phyloP scores from a whole-genome alignment of 2,797 vertebrate species.

The Podarcis siculus region DNA sequence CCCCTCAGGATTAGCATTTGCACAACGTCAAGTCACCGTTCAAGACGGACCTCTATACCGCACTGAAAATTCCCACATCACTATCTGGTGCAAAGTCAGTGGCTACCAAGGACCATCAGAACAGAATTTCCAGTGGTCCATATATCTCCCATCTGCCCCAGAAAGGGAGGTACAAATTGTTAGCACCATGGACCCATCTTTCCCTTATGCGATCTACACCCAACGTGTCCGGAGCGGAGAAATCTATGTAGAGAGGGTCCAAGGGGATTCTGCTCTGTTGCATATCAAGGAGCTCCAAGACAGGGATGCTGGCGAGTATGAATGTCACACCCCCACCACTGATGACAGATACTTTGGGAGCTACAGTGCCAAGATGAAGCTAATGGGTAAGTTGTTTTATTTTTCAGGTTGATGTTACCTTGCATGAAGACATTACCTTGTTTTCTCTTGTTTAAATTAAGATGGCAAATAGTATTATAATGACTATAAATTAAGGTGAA shows the following conservation, averaged over 20 bases:
- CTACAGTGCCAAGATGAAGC: constrained; percentile 81
- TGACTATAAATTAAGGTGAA: background rate
- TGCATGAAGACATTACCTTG: background rate
- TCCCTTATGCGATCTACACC: constrained; percentile 75
- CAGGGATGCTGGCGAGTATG: constrained; percentile 73
- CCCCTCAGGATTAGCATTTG: constrained; percentile 67
- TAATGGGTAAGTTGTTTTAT: constrained; percentile 74
- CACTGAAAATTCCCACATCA: constrained; percentile 78
- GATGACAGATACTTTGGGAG: constrained; percentile 77
- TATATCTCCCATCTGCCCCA: constrained; percentile 71
- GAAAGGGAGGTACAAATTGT: constrained; percentile 75
- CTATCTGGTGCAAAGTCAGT: constrained; percentile 82
- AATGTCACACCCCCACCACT: constrained; percentile 76
- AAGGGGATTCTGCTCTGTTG: constrained; percentile 60
- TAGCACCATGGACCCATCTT: constrained; percentile 70
- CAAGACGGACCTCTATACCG: constrained; percentile 81
- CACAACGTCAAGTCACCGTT: constrained; percentile 79
- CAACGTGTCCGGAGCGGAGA: constrained; percentile 69
- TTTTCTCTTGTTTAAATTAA: background rate
- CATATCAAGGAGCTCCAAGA: constrained; percentile 76
- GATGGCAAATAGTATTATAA: background rate
- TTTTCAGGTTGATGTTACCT: background rate
- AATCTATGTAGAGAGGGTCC: constrained; percentile 72
- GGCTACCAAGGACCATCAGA: constrained; percentile 75
- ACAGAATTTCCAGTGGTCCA: constrained; percentile 80